These are phyloP conservation scores for Apostichopus parvimensis DNA, from an alignment of 35 echinoderm and acorn worm species.

Conservation along the genomic window DNA sequence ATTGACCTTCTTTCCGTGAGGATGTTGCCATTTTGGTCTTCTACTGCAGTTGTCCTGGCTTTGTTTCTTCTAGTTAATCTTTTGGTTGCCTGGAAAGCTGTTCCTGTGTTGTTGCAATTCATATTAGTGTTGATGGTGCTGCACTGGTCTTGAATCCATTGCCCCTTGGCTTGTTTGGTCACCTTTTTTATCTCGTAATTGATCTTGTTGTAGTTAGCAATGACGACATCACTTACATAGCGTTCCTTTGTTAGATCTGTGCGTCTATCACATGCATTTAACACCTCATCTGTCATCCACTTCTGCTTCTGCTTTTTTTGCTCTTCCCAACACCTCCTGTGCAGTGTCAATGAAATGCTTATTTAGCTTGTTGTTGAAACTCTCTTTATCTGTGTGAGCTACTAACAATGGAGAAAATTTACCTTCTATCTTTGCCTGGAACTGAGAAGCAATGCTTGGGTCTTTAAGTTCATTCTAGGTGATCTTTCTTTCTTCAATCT, in stretches of 20 bases:
- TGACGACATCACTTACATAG: too few species aligned
- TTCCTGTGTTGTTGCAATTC: background rate
- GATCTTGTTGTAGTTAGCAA: too few species aligned
- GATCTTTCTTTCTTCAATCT: background rate
- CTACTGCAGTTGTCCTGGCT: too few species aligned
- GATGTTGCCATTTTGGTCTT: too few species aligned
- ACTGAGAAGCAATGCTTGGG: background rate
- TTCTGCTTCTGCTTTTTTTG: background rate
- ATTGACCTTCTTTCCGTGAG: too few species aligned
- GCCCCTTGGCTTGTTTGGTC: background rate
- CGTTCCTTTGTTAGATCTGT: background rate
- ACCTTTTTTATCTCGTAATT: background rate
- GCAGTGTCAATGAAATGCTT: background rate
- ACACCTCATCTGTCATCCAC: slow-evolving; percentile 10
- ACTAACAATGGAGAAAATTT: background rate
- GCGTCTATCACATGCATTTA: background rate
- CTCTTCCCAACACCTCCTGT: background rate
- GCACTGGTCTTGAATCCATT: background rate
- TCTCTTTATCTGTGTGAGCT: background rate
- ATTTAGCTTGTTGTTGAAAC: background rate
- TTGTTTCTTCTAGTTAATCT: too few species aligned
- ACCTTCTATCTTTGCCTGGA: slow-evolving; percentile 1
- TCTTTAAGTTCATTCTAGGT: background rate
- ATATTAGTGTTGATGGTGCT: background rate
- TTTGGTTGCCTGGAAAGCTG: too few species aligned